Evolutionary conservation across 2,113 vertebrate species (phyloP).

Genomic region (Salvelinus alpinus): DNA sequence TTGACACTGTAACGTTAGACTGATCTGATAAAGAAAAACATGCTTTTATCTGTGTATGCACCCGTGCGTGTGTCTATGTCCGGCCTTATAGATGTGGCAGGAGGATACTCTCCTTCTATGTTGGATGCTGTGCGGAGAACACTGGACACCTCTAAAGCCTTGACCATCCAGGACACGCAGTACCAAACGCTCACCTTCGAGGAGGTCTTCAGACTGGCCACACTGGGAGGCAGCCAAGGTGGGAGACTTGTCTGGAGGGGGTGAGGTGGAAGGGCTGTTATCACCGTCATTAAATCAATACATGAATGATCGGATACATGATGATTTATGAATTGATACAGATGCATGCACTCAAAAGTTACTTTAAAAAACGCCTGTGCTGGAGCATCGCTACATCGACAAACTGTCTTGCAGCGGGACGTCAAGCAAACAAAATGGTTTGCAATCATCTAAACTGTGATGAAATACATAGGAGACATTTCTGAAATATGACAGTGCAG

Average conservation of each 20-base stretch:
- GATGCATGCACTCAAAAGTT: not conserved
- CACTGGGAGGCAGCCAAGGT: slow-evolving; percentile 96
- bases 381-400: no score
- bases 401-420: no score
- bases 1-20: no score
- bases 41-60: not conserved
- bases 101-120: slow-evolving; percentile 91
- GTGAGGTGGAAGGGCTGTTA: no score
- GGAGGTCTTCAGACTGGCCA: slow-evolving; percentile 90
- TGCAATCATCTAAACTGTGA: no score
- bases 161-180: slow-evolving; percentile 65
- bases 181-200: slow-evolving; percentile 75
- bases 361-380: no score
- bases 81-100: slow-evolving; percentile 83
- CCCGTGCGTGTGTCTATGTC: not conserved
- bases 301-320: not conserved
- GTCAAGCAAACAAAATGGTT: no score
- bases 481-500: no score
- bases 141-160: slow-evolving; percentile 71
- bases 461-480: no score
- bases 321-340: not conserved
- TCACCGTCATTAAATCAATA: no score
- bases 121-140: slow-evolving; percentile 87
- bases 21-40: no score
- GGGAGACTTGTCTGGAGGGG: slow-evolving; percentile 11